Conservation (phyloP, 2,888 invertebrate species). For the Troglohyphantes excavatus region DNA sequence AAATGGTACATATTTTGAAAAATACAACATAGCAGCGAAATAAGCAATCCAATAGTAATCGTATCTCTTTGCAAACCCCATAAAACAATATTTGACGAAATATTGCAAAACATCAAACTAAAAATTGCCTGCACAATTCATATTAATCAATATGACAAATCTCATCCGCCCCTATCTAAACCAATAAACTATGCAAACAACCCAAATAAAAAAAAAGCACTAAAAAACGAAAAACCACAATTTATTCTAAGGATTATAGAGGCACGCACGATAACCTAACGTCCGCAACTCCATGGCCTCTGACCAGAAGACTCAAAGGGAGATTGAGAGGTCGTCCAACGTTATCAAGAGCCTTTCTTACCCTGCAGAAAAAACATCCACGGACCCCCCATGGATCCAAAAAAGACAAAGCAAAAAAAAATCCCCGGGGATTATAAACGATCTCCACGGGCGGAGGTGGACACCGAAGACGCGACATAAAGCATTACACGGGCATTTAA, state of each 20-base stretch:
- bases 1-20: too few species aligned
- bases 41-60: too few species aligned
- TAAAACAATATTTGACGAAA: too few species aligned
- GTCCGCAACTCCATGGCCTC: neutral
- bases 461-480: conserved; percentile 63
- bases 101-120: too few species aligned
- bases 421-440: conserved; percentile 44
- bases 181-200: neutral
- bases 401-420: conserved; percentile 6
- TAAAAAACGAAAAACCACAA: neutral
- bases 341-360: neutral
- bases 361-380: neutral
- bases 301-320: neutral
- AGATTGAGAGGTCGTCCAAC: neutral
- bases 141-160: too few species aligned
- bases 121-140: too few species aligned
- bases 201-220: neutral
- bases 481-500: conserved; percentile 63
- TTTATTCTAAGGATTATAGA: neutral
- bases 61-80: too few species aligned
- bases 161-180: too few species aligned
- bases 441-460: conserved; percentile 59
- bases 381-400: neutral
- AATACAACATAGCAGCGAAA: too few species aligned
- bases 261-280: conserved; percentile 9